A percentile compares a stretch with the other conserved stretches of the same genome.
These are phyloP conservation scores for Montipora cactus DNA, from an alignment of 64 coral and sea anemone genomes.

Conservation along the genomic window DNA sequence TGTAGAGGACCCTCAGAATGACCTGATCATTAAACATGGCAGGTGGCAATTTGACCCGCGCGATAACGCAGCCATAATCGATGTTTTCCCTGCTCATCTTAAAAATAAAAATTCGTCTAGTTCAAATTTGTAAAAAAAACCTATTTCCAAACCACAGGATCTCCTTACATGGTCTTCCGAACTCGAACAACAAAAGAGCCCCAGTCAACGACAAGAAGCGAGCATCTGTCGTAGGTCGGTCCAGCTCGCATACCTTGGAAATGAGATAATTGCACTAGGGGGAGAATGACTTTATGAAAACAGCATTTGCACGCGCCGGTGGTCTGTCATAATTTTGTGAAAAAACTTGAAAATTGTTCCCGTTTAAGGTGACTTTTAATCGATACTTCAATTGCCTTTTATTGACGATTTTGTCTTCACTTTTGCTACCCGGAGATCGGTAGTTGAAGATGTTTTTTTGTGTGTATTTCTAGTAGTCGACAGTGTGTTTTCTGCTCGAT, in stretches of 20 bases:
- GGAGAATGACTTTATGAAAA: conserved; percentile 54
- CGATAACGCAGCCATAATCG: neutral
- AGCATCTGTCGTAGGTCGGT: neutral
- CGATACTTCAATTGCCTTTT: neutral
- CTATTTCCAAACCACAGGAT: neutral
- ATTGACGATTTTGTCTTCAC: neutral
- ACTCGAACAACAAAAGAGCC: neutral
- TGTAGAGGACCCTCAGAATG: neutral
- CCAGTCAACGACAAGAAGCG: neutral
- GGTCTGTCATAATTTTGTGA: conserved; percentile 32
- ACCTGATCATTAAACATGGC: conserved; percentile 41
- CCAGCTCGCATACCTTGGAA: conserved; percentile 16
- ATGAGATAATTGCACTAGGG: conserved; percentile 30
- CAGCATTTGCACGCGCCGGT: conserved; percentile 39
- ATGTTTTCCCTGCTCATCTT: neutral
- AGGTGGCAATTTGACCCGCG: neutral
- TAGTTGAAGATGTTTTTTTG: neutral
- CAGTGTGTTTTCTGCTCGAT: conserved; percentile 8
- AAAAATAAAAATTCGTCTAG: neutral
- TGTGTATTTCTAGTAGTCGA: neutral
- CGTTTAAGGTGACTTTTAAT: conserved; percentile 11
- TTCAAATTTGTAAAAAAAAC: neutral
- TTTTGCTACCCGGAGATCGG: neutral
- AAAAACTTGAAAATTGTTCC: neutral
- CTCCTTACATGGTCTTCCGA: neutral